Base-by-base conservation (phyloP, 2,113 vertebrate genomes). In the Potamarius usumacintae region DNA sequence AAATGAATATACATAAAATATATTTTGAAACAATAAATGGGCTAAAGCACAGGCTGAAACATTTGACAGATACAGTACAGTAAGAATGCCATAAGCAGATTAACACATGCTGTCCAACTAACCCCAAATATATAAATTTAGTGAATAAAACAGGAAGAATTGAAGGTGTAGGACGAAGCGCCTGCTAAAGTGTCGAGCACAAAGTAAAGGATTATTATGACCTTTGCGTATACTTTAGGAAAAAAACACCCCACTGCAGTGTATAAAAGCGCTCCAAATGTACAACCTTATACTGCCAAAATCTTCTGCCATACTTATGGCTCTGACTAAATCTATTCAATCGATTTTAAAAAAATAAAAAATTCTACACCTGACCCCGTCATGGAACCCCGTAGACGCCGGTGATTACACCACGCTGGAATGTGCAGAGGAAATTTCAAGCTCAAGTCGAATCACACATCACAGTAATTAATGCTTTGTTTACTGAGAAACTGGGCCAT, bases 401-500 rank as follows among this genome's bases (percentile, higher is more conserved):
- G 18, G 7, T 62, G 83, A 86, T 57, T 30, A 34, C 79, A 22
- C 27, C 58, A 17, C 27, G 20, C 50, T 30, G 78, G 27, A 72
- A 80, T 14, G 55, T 79, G 76, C 22, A 22, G 55, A 58, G 55
- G 58, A 72, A 77, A 88, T 88, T 72, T 85, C 63, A 71, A 65
- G 67, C 80, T 88, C 42, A 25, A 77, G 62, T 60, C 63, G 2
- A 85, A 86, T 86, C 69, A 83, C 84, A 86, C 79, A 78, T 89
- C 69, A 69, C 60, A 25, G 84, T 86, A 89, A 89, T 86, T 83
- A 89, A 89, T 86, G 74, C 63, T 85, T 84, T 90, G 81, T 86
- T 90, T 86, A 88, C 87, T 58, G 76, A 83, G 76, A 83, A 90
- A 84, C 80, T 77, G 84, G 82, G 84, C 81, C 84, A 81, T 86